Conservation (phyloP, 1,140 invertebrate genomes). For the Sitobion miscanthi region DNA sequence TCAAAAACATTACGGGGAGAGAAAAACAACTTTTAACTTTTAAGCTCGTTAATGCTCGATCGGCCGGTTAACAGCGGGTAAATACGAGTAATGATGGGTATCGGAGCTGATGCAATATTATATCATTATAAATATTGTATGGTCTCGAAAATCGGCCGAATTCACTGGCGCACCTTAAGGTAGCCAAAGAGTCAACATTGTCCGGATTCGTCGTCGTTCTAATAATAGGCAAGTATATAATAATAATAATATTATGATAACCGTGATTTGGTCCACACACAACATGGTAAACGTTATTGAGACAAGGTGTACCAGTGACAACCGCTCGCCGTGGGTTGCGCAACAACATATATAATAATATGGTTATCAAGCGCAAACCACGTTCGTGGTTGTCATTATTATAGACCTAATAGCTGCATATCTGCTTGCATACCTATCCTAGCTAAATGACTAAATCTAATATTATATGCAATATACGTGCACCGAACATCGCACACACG, state of each 20-base stretch:
- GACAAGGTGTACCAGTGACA: not conserved
- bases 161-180: not conserved
- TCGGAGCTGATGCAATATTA: not conserved
- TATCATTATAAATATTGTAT: not conserved
- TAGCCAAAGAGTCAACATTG: not conserved
- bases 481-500: not conserved
- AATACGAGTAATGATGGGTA: not conserved
- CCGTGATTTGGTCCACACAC: not conserved
- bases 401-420: not conserved
- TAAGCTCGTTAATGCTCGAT: not conserved
- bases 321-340: not conserved
- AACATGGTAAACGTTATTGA: not conserved
- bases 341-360: not conserved
- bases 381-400: not conserved
- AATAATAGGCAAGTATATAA: not conserved
- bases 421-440: not conserved
- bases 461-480: not conserved
- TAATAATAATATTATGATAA: not conserved
- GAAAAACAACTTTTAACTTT: not conserved
- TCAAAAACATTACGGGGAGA: not conserved
- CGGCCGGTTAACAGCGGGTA: not conserved
- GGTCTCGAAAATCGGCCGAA: not conserved
- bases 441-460: not conserved
- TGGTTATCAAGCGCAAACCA: not conserved
- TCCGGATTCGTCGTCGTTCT: not conserved